These are phyloP conservation scores for Penaeus japonicus DNA, from an alignment of 1,140 invertebrate genomes.

Conservation along the genomic window DNA sequence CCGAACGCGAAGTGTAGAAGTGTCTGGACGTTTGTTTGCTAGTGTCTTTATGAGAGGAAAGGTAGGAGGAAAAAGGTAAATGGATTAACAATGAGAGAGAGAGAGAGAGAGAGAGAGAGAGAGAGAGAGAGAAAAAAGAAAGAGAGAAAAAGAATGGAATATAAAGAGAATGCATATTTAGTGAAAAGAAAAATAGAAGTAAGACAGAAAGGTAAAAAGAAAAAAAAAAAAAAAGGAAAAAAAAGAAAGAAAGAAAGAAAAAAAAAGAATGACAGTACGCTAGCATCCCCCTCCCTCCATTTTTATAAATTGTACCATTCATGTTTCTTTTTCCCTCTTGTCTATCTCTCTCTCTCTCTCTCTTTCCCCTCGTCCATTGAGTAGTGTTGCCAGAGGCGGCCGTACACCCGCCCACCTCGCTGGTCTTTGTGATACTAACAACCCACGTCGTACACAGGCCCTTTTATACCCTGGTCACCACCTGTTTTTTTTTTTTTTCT, in stretches of 20 bases:
- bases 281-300: background rate
- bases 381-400: background rate
- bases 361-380: background rate
- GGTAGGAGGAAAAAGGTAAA: background rate
- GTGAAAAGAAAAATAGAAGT: background rate
- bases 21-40: background rate
- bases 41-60: background rate
- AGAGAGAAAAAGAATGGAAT: background rate
- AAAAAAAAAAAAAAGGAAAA: background rate
- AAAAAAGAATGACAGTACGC: background rate
- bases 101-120: slow-evolving; percentile 2
- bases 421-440: no score
- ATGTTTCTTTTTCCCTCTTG: background rate
- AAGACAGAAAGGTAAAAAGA: background rate
- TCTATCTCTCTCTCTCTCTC: background rate
- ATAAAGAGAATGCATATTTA: background rate
- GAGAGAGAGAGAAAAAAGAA: background rate
- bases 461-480: no score
- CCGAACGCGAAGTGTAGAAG: background rate
- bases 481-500: no score
- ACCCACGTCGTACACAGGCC: no score
- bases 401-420: background rate
- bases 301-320: background rate
- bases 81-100: background rate
- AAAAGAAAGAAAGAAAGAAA: no score